phyloP scores from a whole-genome alignment of 2,797 vertebrate species.

The Chrosomus eos region DNA sequence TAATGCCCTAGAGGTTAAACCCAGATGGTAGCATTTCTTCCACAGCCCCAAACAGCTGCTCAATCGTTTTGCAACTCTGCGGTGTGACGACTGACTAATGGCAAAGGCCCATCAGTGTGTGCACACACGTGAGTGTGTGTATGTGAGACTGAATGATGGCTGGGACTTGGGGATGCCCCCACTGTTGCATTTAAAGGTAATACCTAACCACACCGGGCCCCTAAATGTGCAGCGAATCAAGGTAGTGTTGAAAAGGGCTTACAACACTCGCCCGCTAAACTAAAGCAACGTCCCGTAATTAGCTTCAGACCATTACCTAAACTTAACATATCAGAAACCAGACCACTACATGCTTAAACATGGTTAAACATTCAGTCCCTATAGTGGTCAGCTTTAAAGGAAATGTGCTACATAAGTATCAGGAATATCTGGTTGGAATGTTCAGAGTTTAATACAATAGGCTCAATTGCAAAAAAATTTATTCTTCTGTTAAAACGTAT shows the following conservation, averaged over 20 bases:
- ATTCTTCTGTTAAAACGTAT: background rate
- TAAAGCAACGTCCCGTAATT: conserved; percentile 30
- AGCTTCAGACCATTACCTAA: conserved; percentile 32
- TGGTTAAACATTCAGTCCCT: conserved; percentile 21
- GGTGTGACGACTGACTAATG: conserved; percentile 61
- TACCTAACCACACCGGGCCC: conserved; percentile 35
- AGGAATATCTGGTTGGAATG: background rate
- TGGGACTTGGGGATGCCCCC: conserved; percentile 9
- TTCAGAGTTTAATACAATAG: background rate
- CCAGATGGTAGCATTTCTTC: conserved; percentile 55
- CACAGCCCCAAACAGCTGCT: conserved; percentile 57
- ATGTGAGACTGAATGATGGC: conserved; percentile 37
- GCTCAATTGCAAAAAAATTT: background rate
- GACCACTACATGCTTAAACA: conserved; percentile 2
- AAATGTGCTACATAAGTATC: background rate
- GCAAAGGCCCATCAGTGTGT: conserved; percentile 50
- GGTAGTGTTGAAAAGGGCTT: conserved; percentile 71
- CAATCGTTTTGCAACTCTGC: conserved; percentile 50
- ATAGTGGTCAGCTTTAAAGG: background rate
- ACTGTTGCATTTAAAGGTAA: conserved; percentile 47
- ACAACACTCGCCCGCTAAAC: conserved; percentile 61
- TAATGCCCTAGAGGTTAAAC: conserved; percentile 46
- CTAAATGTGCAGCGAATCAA: conserved; percentile 69
- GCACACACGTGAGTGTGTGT: conserved; percentile 16
- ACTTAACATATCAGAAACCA: conserved; percentile 45